Base-by-base conservation (phyloP, 2,113 vertebrate genomes). In the Falco punctatus region DNA sequence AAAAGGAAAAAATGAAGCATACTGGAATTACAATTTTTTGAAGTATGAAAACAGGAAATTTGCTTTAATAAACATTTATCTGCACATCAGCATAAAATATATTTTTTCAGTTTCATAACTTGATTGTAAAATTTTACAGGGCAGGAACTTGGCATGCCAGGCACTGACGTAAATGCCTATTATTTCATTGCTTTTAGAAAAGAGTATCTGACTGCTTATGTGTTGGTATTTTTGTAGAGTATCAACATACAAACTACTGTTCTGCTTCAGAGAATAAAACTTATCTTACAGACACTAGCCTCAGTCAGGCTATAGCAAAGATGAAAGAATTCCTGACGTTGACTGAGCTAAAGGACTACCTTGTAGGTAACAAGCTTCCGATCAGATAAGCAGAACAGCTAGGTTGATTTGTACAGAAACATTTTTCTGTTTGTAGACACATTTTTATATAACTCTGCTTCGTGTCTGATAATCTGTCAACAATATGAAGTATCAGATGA, bases 121-220 rank as follows among this genome's bases (percentile, higher is more conserved):
- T 54, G 49, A 81, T 78, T 38, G 33, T 72, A 95, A 93, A 75
- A 97, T 65, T 95, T 93, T 88, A 94, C 32, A 88, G 62, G 40
- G 86, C 33, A 90, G 55, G 61, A 95, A 86, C 51, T 40, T 85
- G 49, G 44, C 54, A 92, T 55, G 74, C 10, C 79, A 80, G 35
- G 64, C 71, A 88, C 61, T 92, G 32, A 94, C 49, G 38, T 72
- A 77, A 87, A 86, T 27, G 14, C 35, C 44, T 93, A 87, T 44
- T 86, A 91, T 87, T 96, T 92, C n/a, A 73, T 20, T 46, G 42
- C 51, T 73, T 92, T 85, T 87, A 65, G 17, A 85, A 92, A 95
- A 96, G 40, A 90, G 4, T n/a, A 38, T 57, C 49, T 70, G 51
- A n/a, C 40, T 24, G 3, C 51, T 82, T 59, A 92, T 9, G 5